Base-by-base conservation (phyloP, 2,797 vertebrate species). In the Sebastes nivosus region DNA sequence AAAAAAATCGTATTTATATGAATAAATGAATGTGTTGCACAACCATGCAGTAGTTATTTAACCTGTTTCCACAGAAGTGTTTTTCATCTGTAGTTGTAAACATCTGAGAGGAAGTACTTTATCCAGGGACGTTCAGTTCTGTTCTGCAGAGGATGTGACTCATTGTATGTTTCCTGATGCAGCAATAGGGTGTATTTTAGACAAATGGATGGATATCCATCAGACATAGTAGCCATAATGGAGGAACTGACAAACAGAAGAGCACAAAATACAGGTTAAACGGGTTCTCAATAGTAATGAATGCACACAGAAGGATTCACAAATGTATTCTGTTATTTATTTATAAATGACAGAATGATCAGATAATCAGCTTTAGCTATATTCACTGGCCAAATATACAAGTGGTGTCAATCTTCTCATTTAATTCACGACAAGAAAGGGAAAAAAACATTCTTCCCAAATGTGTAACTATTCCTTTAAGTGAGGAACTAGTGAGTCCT, bases 81-180 rank as follows among this genome's bases (percentile, higher is more conserved):
- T 80, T 76, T 71, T 76, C 10, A 67, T 68, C 52, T 72, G n/a
- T 4, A 13, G 10, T 46, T 60, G 13, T 58, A 57, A 65, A 69
- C 38, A 70, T 70, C 25, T 75, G 36, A 25, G 30, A 68, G 6
- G 16, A 58, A 52, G 6, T 10, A 18, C 10, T 57, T 70, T 30
- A 22, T 30, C 25, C 65, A 38, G 7, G 29, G 5, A 67, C 38
- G n/a, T 63, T 50, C 4, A 42, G 57, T 75, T 24, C n/a, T 61
- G 20, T 58, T 79, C 46, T 72, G 34, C 38, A 79, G 12, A 61
- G 20, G 20, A 65, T 66, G 25, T 74, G 42, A 82, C 16, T 25
- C 25, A 80, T 85, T 67, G 73, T n/a, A 29, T 46, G 6, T 25
- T 20, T 55, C 64, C 38, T 66, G 16, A 18, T 70, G 52, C 36